phyloP scores from a whole-genome alignment of 2,888 invertebrate species.

The Idaea dimidiata region DNA sequence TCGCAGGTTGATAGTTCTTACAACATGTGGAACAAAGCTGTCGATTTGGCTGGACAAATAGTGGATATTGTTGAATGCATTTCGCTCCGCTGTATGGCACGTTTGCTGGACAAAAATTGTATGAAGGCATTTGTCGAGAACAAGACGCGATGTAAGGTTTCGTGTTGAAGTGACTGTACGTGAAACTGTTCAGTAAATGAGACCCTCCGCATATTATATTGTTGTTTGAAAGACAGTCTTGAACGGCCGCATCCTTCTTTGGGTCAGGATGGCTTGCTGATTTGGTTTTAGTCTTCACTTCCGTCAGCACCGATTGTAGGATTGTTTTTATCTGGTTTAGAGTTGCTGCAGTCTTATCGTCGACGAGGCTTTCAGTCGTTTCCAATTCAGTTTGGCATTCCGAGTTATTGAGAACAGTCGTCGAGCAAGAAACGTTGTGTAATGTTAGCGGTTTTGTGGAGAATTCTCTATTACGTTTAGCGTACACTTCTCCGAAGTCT shows the following conservation, averaged over 20 bases:
- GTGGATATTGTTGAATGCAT: constrained; percentile 56
- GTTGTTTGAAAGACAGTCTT: constrained; percentile 52
- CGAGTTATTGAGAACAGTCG: constrained; percentile 35
- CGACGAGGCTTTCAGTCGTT: constrained; percentile 23
- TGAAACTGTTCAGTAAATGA: constrained; percentile 51
- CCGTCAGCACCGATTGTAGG: constrained; percentile 59
- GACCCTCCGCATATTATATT: constrained; percentile 44
- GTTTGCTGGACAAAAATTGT: constrained; percentile 36
- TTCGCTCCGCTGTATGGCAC: constrained; percentile 38
- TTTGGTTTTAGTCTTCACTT: constrained; percentile 58
- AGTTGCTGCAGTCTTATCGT: constrained; percentile 56
- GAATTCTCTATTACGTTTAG: constrained; percentile 21
- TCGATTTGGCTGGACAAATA: constrained; percentile 50
- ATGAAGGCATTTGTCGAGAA: constrained; percentile 42
- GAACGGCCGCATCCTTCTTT: constrained; percentile 54
- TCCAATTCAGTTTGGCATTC: constrained; percentile 41
- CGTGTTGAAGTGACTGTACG: constrained; percentile 53
- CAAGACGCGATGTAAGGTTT: constrained; percentile 46
- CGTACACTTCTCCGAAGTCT: constrained; percentile 48
- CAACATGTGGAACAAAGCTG: constrained; percentile 46
- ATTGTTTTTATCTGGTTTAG: constrained; percentile 66
- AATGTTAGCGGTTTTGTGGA: constrained; percentile 22
- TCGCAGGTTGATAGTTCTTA: constrained; percentile 26
- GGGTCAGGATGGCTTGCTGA: constrained; percentile 29
- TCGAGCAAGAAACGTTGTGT: constrained; percentile 47